A percentile compares a stretch with the other conserved stretches of the same genome.
These are phyloP conservation scores for Pogonophryne albipinna DNA, from an alignment of 2,797 vertebrate species.

Conservation along the genomic window DNA sequence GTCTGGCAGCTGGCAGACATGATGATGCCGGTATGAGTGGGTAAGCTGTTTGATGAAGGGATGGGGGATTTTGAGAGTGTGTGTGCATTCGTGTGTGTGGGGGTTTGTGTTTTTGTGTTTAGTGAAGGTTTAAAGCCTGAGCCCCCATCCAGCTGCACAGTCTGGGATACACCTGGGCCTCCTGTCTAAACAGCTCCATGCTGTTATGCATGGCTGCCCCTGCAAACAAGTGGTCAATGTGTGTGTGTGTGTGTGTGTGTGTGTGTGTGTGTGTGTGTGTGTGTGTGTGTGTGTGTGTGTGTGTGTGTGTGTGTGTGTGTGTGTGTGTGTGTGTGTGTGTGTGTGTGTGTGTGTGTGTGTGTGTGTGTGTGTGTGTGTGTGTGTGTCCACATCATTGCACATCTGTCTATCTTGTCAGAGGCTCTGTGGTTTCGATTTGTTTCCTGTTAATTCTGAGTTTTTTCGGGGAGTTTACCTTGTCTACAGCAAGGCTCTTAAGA, in stretches of 20 bases:
- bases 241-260: not conserved
- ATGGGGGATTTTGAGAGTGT: constrained; percentile 31
- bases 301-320: constrained; percentile 1
- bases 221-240: constrained; percentile 45
- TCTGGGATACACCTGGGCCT: constrained; percentile 69
- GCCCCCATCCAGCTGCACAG: constrained; percentile 65
- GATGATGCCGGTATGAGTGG: constrained; percentile 47
- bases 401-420: too few relatives aligned
- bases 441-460: too few relatives aligned
- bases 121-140: constrained; percentile 9
- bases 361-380: not conserved
- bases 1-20: constrained; percentile 53
- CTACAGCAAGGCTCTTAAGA: too few relatives aligned
- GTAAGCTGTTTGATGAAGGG: constrained; percentile 43
- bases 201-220: constrained; percentile 60
- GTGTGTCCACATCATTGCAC: not conserved
- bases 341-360: not conserved
- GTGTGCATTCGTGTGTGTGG: constrained; percentile 15
- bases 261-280: too few relatives aligned
- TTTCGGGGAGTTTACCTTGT: too few relatives aligned
- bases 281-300: not conserved
- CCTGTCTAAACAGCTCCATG: constrained; percentile 65
- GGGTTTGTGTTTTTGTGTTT: constrained; percentile 3
- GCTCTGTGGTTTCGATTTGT: too few relatives aligned
- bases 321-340: constrained; percentile 1